These are phyloP conservation scores for Melanotaenia parkinsoni DNA, from an alignment of 2,797 vertebrate genomes.

Conservation along the genomic window DNA sequence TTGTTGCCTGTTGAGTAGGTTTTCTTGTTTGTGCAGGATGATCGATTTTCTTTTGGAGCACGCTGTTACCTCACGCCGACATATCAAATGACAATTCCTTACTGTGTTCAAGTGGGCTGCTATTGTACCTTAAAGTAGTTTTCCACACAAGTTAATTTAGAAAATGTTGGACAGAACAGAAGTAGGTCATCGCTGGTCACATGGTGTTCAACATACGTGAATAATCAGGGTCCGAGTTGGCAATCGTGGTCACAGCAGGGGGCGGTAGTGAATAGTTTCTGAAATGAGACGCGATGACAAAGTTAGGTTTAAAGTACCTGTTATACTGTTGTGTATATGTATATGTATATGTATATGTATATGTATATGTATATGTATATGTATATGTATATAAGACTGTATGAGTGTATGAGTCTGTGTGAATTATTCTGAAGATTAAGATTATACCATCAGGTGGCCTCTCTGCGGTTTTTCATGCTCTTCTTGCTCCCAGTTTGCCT, in stretches of 20 bases:
- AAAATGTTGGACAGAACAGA: background rate
- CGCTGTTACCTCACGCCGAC: background rate
- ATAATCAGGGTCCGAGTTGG: conserved; percentile 1
- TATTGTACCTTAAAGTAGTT: background rate
- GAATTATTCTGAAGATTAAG: conserved; percentile 36
- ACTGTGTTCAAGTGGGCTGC: background rate
- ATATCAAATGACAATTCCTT: background rate
- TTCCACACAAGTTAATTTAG: background rate
- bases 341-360: too few relatives aligned
- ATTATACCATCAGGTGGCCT: conserved; percentile 55
- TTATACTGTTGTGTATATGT: background rate
- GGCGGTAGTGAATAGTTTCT: conserved; percentile 75
- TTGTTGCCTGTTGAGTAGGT: conserved; percentile 3
- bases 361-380: conserved; percentile 6
- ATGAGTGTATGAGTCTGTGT: conserved; percentile 7
- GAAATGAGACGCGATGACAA: background rate
- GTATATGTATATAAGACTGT: background rate
- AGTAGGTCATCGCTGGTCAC: background rate
- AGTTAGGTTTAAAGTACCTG: conserved; percentile 5
- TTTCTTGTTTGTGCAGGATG: conserved; percentile 6
- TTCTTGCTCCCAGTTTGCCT: conserved; percentile 40
- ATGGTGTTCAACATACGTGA: conserved; percentile 10
- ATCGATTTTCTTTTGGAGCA: background rate
- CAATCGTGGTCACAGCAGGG: conserved; percentile 65
- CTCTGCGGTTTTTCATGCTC: conserved; percentile 35